A percentile compares a stretch with the other conserved stretches of the same genome.
Evolutionary conservation across 2,888 invertebrate species (phyloP).

Genomic region (Hypomecis atomaria): DNA sequence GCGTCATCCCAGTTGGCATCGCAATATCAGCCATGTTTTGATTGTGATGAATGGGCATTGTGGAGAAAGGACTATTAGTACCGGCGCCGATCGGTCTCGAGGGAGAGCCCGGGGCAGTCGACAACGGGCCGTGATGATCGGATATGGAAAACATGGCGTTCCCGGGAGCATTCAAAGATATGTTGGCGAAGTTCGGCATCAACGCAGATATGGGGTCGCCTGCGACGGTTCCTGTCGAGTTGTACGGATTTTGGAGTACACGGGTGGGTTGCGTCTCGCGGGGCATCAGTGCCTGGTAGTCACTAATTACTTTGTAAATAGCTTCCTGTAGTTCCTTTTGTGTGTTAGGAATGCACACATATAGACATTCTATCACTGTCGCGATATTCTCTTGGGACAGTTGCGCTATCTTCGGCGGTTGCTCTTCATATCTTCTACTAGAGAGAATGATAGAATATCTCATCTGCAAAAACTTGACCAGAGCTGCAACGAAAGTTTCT

Average conservation of each 20-base stretch:
- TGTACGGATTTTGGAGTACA: conserved; percentile 88
- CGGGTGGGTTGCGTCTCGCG: conserved; percentile 90
- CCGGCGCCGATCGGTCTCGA: conserved; percentile 90
- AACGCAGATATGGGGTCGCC: conserved; percentile 91
- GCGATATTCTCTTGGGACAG: conserved; percentile 95
- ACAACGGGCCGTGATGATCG: conserved; percentile 88
- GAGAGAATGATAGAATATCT: conserved; percentile 95
- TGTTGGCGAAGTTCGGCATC: conserved; percentile 90
- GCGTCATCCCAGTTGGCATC: conserved; percentile 88
- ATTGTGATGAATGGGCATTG: conserved; percentile 87
- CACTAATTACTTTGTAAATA: conserved; percentile 92
- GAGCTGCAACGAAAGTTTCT: conserved; percentile 92
- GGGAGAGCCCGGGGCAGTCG: conserved; percentile 92
- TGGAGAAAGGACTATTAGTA: conserved; percentile 91
- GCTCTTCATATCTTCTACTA: conserved; percentile 89
- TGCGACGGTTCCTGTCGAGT: conserved; percentile 86
- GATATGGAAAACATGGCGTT: conserved; percentile 90
- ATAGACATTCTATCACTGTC: conserved; percentile 95
- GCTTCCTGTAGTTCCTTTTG: conserved; percentile 94
- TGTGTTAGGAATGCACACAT: conserved; percentile 88
- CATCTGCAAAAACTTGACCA: conserved; percentile 94
- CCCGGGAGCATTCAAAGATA: conserved; percentile 89
- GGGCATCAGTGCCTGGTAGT: conserved; percentile 90
- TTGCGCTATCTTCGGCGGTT: conserved; percentile 92
- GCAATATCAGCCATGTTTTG: conserved; percentile 86